Evolutionary conservation across 1,140 invertebrate genomes (phyloP).

Genomic region (Elymnias hypermnestra): DNA sequence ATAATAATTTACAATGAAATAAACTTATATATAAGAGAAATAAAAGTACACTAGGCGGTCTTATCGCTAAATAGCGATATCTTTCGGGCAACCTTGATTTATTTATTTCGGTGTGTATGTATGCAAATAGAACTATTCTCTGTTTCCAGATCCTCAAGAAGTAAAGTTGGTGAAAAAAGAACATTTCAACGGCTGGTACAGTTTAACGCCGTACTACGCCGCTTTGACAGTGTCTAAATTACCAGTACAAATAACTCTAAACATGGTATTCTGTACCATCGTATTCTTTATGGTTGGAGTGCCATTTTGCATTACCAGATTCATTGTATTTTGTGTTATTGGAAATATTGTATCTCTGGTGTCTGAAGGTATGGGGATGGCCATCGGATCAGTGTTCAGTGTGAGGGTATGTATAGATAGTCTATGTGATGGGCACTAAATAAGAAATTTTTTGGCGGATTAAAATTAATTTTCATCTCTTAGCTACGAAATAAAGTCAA

Average conservation of each 20-base stretch:
- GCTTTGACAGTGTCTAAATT: constrained; percentile 84
- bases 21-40: too few species aligned
- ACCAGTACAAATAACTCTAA: constrained; percentile 77
- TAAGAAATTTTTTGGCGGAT: too few species aligned
- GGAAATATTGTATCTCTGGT: constrained; percentile 77
- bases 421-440: too few species aligned
- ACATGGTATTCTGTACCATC: constrained; percentile 77
- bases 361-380: constrained; percentile 79
- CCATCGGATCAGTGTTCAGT: constrained; percentile 80
- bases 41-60: too few species aligned
- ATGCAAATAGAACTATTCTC: too few species aligned
- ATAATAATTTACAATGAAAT: too few species aligned
- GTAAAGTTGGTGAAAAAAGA: constrained; percentile 88
- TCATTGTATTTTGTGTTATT: constrained; percentile 75
- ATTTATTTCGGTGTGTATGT: too few species aligned
- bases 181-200: constrained; percentile 91
- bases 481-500: too few species aligned
- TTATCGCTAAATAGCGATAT: too few species aligned
- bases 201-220: constrained; percentile 85
- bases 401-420: constrained; percentile 79
- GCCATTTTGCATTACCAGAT: constrained; percentile 72
- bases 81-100: too few species aligned
- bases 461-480: too few species aligned
- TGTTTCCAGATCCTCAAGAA: constrained; percentile 84
- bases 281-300: constrained; percentile 79